Percentiles rank a stretch among this genome's conserved stretches.
Conservation (phyloP, 2,888 invertebrate genomes). For the Ophion slaviceki region DNA sequence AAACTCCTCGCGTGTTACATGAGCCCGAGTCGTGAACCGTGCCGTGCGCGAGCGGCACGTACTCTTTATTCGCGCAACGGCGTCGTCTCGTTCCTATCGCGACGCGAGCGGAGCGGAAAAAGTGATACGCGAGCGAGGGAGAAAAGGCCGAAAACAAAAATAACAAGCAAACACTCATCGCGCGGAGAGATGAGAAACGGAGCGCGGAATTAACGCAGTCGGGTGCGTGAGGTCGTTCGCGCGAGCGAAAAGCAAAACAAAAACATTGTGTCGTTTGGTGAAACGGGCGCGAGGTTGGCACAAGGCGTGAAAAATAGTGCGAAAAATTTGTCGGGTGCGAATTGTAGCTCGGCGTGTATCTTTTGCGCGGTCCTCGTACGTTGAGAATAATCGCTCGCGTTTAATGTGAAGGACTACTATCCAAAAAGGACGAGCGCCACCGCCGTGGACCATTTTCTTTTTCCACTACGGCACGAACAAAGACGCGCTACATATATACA, state of each 20-base stretch:
- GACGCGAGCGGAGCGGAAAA: neutral
- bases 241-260: slow-evolving; percentile 6
- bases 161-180: neutral
- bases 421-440: neutral
- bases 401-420: neutral
- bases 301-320: neutral
- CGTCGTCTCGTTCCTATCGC: neutral
- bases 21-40: neutral
- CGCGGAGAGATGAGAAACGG: neutral
- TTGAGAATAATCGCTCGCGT: neutral
- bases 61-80: neutral
- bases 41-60: slow-evolving; percentile 6
- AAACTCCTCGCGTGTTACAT: neutral
- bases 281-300: neutral
- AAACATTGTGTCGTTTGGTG: slow-evolving; percentile 3
- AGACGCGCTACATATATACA: neutral
- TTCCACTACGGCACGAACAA: neutral
- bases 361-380: neutral
- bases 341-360: neutral
- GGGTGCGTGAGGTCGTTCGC: slow-evolving; percentile 1
- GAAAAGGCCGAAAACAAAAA: neutral
- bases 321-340: neutral
- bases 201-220: slow-evolving; percentile 14
- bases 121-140: neutral
- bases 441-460: neutral